Evolutionary conservation across 2,113 vertebrate species (phyloP).

Genomic region (Todiramphus chloris): DNA sequence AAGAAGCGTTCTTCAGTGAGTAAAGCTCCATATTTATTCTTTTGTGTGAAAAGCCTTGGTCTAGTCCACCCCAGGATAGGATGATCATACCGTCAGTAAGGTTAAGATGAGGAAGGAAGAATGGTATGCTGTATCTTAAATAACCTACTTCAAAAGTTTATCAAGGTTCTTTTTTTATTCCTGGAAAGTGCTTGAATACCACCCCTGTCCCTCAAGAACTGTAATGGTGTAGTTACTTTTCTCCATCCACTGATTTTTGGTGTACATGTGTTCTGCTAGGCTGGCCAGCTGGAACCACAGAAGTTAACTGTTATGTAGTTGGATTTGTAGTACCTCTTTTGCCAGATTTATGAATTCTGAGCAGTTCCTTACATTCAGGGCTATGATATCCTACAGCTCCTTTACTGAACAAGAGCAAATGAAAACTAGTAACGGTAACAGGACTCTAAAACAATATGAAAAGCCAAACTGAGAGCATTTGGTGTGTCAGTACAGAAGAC

Average conservation of each 20-base stretch:
- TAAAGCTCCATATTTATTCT: neutral
- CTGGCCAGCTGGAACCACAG: neutral
- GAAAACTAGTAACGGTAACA: neutral
- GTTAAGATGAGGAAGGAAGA: neutral
- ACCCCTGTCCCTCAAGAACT: neutral
- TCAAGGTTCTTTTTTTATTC: neutral
- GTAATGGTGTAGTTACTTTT: neutral
- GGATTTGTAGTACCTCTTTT: neutral
- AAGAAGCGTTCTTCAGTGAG: neutral
- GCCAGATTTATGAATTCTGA: neutral
- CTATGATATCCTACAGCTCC: neutral
- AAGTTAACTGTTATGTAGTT: neutral
- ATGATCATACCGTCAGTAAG: neutral
- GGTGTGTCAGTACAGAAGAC: neutral
- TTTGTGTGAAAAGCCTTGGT: neutral
- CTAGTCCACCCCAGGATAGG: neutral
- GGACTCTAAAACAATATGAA: neutral
- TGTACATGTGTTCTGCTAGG: neutral
- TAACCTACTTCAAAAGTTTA: neutral
- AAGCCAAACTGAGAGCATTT: neutral
- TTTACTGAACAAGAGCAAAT: neutral
- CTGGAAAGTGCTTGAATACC: neutral
- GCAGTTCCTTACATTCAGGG: neutral
- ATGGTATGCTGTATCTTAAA: neutral
- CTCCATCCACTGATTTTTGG: neutral